A percentile compares a stretch with the other conserved stretches of the same genome.
Evolutionary conservation across 2,888 invertebrate species (phyloP).

Genomic region (Ophraella communa): DNA sequence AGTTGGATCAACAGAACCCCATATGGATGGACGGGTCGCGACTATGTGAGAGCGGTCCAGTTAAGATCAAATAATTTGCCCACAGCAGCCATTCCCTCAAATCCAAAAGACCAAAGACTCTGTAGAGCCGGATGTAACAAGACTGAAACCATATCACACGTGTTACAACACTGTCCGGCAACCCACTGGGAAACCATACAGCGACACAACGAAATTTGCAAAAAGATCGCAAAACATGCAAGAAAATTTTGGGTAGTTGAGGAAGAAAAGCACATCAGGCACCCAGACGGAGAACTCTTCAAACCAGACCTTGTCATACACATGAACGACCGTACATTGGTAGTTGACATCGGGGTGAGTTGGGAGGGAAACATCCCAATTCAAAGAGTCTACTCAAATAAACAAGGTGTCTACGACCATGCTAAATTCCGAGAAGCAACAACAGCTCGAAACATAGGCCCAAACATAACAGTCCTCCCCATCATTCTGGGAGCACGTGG

Average conservation of each 20-base stretch:
- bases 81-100: constrained; percentile 20
- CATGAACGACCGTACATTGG: neutral
- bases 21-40: constrained; percentile 19
- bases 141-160: constrained; percentile 26
- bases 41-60: constrained; percentile 33
- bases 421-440: too few relatives aligned
- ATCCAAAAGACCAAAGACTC: too few relatives aligned
- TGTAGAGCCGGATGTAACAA: neutral
- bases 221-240: constrained; percentile 10
- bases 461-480: too few relatives aligned
- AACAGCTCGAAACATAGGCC: too few relatives aligned
- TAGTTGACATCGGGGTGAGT: constrained; percentile 19
- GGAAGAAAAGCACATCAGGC: constrained; percentile 39
- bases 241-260: constrained; percentile 21
- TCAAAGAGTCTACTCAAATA: neutral
- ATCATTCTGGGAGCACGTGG: too few relatives aligned
- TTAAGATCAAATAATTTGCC: constrained; percentile 28
- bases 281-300: constrained; percentile 33
- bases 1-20: too few relatives aligned
- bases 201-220: constrained; percentile 25
- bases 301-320: constrained; percentile 34
- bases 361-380: constrained; percentile 19
- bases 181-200: constrained; percentile 21
- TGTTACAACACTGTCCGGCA: constrained; percentile 32
- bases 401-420: neutral